These are phyloP conservation scores for Manis pentadactyla DNA, from an alignment of 2,797 vertebrate species.

Conservation along the genomic window DNA sequence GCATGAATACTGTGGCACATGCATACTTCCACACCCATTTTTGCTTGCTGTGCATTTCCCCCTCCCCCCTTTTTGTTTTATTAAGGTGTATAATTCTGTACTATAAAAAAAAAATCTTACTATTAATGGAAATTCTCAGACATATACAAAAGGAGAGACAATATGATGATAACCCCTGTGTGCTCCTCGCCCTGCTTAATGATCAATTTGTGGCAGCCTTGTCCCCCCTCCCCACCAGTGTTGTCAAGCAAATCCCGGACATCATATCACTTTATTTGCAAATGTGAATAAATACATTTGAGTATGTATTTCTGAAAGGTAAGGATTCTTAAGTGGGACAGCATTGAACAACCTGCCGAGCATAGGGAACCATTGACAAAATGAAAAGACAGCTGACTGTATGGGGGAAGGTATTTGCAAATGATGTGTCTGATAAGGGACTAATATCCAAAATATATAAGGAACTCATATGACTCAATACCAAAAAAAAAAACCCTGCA, in stretches of 20 bases:
- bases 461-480: too few relatives aligned
- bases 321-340: too few relatives aligned
- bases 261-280: not conserved
- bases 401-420: too few relatives aligned
- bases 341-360: too few relatives aligned
- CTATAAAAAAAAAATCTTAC: not conserved
- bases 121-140: not conserved
- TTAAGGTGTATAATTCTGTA: not conserved
- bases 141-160: not conserved
- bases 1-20: not conserved
- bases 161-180: not conserved
- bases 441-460: too few relatives aligned
- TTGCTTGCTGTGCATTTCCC: not conserved
- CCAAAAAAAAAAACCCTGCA: too few relatives aligned
- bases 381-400: too few relatives aligned
- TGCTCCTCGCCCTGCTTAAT: not conserved
- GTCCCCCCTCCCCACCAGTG: not conserved
- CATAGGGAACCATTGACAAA: too few relatives aligned
- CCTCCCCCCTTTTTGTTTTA: not conserved
- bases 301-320: not conserved
- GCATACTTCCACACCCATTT: not conserved
- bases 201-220: not conserved
- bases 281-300: not conserved
- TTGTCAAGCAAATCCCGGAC: not conserved
- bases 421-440: too few relatives aligned